Base-by-base conservation (phyloP, 2,113 vertebrate genomes). In the Scortum barcoo region DNA sequence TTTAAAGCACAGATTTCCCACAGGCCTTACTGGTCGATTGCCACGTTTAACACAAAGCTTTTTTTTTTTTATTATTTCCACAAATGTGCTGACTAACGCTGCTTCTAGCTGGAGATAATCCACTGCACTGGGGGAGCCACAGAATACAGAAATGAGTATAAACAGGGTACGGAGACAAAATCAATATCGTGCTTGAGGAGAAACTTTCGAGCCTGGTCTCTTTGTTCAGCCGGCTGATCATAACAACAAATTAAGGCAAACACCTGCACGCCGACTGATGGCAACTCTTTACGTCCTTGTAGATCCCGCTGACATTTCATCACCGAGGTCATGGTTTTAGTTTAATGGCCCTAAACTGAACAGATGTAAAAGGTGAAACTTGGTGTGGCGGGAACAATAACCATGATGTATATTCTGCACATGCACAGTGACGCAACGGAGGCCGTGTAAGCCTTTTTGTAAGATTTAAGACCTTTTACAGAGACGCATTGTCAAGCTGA, bases 401-500 rank as follows among this genome's bases (percentile, higher is more conserved):
- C 19, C n/a, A 42, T 12, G 10, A 7, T 1, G 28, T 16, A 1
- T 1, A 14, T 24, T 13, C 53, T 48, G 42, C 13, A 46, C 30
- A 28, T n/a, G 58, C 50, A 56, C 2, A 2, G 53, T 38, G 53
- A 57, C 22, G 51, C 72, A 71, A 70, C 5, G 14, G 61, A 83
- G n/a, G 77, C 24, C 62, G 7, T 79, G 78, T 73, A 33, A 63
- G 73, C 38, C 36, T 57, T 80, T 80, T 62, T 78, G 76, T 42
- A 51, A 3, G 22, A 83, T 75, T 71, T 58, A 48, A 73, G 66
- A 19, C n/a, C 36, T 72, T 68, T 26, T 40, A 73, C 71, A 61
- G 38, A 79, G 75, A 74, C 77, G 48, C 51, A 76, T 46, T 60
- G 66, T 70, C 28, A 63, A 33, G 71, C 65, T 72, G 88, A 84